Conservation (phyloP, 2,113 vertebrate genomes). For the Rhipidura dahli region DNA sequence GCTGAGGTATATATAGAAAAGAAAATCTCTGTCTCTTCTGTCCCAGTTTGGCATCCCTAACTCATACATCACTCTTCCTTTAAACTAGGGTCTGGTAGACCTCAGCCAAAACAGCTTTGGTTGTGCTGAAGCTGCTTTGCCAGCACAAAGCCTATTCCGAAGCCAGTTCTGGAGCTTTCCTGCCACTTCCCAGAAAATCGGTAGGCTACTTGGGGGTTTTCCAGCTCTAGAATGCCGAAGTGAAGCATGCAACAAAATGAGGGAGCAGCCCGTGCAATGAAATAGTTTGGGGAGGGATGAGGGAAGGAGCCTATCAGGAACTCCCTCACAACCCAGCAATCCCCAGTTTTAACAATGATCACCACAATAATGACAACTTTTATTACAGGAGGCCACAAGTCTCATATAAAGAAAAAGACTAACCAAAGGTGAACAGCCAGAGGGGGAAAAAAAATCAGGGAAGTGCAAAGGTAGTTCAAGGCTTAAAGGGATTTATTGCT, state of each 20-base stretch:
- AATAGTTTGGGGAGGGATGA: not conserved
- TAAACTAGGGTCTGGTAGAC: not conserved
- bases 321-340: not conserved
- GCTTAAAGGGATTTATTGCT: not conserved
- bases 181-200: not conserved
- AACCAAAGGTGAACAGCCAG: not conserved
- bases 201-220: not conserved
- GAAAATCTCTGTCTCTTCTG: not conserved
- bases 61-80: not conserved
- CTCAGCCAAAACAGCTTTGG: not conserved
- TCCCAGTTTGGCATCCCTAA: not conserved
- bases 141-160: not conserved
- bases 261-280: not conserved
- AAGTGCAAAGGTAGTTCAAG: not conserved
- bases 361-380: not conserved
- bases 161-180: not conserved
- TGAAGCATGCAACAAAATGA: not conserved
- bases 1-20: not conserved
- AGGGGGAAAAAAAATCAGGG: not conserved
- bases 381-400: not conserved
- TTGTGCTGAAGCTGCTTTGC: not conserved
- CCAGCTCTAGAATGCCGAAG: not conserved
- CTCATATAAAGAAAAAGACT: not conserved
- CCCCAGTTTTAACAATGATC: not conserved
- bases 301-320: not conserved